phyloP scores from a whole-genome alignment of 2,888 invertebrate genomes.

The Idaea straminata region DNA sequence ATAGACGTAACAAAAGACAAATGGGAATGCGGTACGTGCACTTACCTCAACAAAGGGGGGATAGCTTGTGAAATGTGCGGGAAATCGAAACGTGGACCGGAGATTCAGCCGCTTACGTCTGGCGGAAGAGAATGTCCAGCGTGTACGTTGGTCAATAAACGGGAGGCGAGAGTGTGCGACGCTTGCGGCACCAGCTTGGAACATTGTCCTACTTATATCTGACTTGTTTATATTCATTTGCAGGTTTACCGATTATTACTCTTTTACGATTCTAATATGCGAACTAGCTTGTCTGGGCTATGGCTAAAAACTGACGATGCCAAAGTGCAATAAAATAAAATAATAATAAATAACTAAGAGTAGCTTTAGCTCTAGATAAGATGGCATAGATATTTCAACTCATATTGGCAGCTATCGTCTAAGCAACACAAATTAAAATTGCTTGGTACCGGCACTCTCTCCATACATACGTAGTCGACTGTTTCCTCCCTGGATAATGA shows the following conservation, averaged over 20 bases:
- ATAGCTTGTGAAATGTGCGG: constrained; percentile 89
- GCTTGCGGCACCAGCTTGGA: constrained; percentile 85
- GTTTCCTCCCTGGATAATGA: too few species aligned
- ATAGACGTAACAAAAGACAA: constrained; percentile 33
- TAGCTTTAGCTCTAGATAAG: too few species aligned
- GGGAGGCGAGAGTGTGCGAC: constrained; percentile 82
- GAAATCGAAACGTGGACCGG: constrained; percentile 82
- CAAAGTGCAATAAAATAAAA: too few species aligned
- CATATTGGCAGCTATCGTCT: too few species aligned
- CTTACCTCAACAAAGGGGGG: constrained; percentile 81
- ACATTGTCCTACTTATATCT: constrained; percentile 88
- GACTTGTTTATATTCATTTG: constrained; percentile 3
- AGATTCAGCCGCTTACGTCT: constrained; percentile 83
- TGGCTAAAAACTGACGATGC: too few species aligned
- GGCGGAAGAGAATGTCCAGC: constrained; percentile 87
- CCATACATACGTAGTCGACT: too few species aligned
- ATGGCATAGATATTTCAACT: too few species aligned
- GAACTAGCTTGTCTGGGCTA: too few species aligned
- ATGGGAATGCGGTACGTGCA: constrained; percentile 88
- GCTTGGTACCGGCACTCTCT: too few species aligned
- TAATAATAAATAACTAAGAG: too few species aligned
- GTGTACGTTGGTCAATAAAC: constrained; percentile 88
- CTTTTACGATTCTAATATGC: too few species aligned
- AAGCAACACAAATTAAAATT: too few species aligned
- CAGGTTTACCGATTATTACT: background rate